Base-by-base conservation (phyloP, 2,113 vertebrate species). In the Fukomys damarensis region DNA sequence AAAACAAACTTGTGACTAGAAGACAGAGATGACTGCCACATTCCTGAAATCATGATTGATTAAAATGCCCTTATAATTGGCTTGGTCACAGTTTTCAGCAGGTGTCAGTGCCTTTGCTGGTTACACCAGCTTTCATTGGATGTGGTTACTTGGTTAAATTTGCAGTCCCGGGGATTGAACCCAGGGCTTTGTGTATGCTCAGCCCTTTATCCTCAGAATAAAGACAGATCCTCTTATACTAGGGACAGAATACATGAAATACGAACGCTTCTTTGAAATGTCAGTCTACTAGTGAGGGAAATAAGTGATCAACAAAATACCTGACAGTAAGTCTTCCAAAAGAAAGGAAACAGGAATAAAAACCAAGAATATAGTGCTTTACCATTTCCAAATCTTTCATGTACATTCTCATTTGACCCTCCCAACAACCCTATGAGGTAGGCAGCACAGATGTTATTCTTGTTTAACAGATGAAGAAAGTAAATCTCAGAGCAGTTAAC, bases 351-450 rank as follows among this genome's bases (percentile, higher is more conserved):
- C 91, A 89, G 63, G 79, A 98, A 92, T 97, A 92, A 94, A 61
- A 90, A 96, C 70, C 82, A 93, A 94, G 97, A 95, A 97, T 72
- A 95, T 88, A 96, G 89, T 90, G 88, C 92, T 96, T 97, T 97
- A 97, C 95, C 96, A 70, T 96, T 97, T 97, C 96, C 90, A 97
- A 0, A 85, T 95, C 95, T 97, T 97, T 92, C 96, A 97, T 59
- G 95, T 97, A 97, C 90, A 98, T 97, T 93, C 95, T 97, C 94
- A 93, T 97, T 94, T 96, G 80, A 97, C 90, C 97, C 97, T 98
- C 97, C 97, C 97, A 98, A 97, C 97, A 98, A 96, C 96, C 97
- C 97, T 98, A 96, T 98, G 97, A 98, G 97, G 97, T 97, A 96
- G 97, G 97, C 96, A 97, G 96, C 95, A 97, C 92, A 84, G 49